phyloP scores from a whole-genome alignment of 2,888 invertebrate genomes.

The Alentia gelatinosa region DNA sequence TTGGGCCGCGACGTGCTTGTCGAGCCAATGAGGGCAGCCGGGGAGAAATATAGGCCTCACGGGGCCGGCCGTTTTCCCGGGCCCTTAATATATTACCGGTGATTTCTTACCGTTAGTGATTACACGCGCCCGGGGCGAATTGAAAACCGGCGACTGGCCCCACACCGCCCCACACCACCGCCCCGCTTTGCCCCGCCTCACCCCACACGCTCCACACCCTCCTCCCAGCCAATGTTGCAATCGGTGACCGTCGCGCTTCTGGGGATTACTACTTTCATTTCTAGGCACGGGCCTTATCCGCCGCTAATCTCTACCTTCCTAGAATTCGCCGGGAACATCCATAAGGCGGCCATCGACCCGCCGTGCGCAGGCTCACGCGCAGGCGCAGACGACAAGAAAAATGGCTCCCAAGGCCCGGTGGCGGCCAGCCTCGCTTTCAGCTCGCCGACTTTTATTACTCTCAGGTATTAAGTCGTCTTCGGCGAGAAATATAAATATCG shows the following conservation, averaged over 20 bases:
- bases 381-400: neutral
- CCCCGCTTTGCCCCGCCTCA: neutral
- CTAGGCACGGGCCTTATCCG: slow-evolving; percentile 42
- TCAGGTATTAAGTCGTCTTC: slow-evolving; percentile 8
- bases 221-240: slow-evolving; percentile 20
- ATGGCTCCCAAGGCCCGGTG: slow-evolving; percentile 13
- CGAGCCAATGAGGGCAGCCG: slow-evolving; percentile 23
- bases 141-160: neutral
- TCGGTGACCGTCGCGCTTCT: neutral
- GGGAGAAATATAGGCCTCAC: slow-evolving; percentile 39
- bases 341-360: neutral
- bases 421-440: slow-evolving; percentile 21
- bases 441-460: slow-evolving; percentile 36
- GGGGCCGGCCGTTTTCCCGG: slow-evolving; percentile 18
- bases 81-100: slow-evolving; percentile 41
- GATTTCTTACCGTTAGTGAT: slow-evolving; percentile 27
- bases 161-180: neutral
- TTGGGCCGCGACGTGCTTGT: slow-evolving; percentile 44
- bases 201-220: neutral
- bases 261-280: slow-evolving; percentile 44
- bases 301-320: slow-evolving; percentile 31
- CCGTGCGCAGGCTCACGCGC: neutral
- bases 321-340: slow-evolving; percentile 39
- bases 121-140: slow-evolving; percentile 6
- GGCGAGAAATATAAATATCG: slow-evolving; percentile 40